These are phyloP conservation scores for Rhodophaea formosa DNA, from an alignment of 2,888 invertebrate species.

Conservation along the genomic window DNA sequence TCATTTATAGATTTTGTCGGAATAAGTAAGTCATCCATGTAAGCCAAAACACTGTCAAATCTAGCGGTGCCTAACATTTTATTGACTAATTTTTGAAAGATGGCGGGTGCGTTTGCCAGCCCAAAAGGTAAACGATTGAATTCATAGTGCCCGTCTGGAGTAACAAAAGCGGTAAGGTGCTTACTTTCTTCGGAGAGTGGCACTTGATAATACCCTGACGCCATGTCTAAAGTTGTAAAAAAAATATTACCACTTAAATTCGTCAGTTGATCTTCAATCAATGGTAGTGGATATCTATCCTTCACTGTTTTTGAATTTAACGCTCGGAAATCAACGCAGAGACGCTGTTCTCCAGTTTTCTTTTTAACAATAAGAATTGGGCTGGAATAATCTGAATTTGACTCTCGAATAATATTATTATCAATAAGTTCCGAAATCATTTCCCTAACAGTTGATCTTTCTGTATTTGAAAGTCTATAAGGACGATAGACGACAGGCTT, in stretches of 20 bases:
- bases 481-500: conserved; percentile 30
- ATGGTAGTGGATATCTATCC: conserved; percentile 27
- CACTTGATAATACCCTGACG: conserved; percentile 47
- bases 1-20: conserved; percentile 20
- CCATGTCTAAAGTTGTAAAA: conserved; percentile 40
- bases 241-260: conserved; percentile 34
- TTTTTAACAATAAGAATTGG: conserved; percentile 30
- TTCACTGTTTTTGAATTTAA: conserved; percentile 33
- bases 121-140: conserved; percentile 41
- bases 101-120: no score
- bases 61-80: conserved; percentile 10
- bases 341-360: conserved; percentile 28
- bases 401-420: conserved; percentile 29
- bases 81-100: conserved; percentile 21
- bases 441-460: conserved; percentile 26
- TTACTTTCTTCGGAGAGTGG: conserved; percentile 32
- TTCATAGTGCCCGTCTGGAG: no score
- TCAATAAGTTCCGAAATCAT: conserved; percentile 27
- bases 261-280: conserved; percentile 35
- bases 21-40: conserved; percentile 29
- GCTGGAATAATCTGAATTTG: conserved; percentile 29
- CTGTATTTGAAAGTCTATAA: conserved; percentile 26
- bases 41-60: conserved; percentile 24
- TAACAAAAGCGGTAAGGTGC: conserved; percentile 34
- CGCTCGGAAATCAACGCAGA: conserved; percentile 33